Evolutionary conservation across 2,888 invertebrate genomes (phyloP), one percentile per base, ranked within the genome.

Genomic region (Pyralis farinalis): DNA sequence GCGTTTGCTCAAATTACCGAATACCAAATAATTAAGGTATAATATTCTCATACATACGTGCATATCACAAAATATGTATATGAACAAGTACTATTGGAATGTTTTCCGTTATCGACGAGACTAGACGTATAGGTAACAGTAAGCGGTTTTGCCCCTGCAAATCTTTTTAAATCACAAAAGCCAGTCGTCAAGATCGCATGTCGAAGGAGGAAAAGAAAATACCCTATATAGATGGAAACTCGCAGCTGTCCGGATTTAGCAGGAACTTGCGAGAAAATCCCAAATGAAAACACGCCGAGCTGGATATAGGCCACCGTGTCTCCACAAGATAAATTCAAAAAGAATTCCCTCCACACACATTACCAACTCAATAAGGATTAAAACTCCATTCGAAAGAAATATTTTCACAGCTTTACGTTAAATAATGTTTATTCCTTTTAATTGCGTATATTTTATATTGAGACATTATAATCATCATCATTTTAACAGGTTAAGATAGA

Each of bases 111-210:
- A 77, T 72, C 64, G 63, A 53, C 46, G 60, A 58, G 60, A 64
- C 58, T 61, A 53, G 55, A 48, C 55, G 58, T 54, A 54, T 58
- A 63, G 63, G 68, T 58, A 65, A 59, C 65, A 54, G 58, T 83
- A 84, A 84, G 83, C 83, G 79, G 76, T 73, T 83, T 84, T 81
- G 67, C 71, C 53, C 64, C 53, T 58, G 73, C 66, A 82, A 85
- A 87, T 85, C 84, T 85, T 86, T 86, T 85, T 82, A 86, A 86
- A 86, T 82, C 84, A 79, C 82, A 84, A 86, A 84, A 87, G 78
- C 80, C 71, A 84, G 78, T 80, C 75, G 73, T 80, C 77, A 82
- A 79, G 84, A 85, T 85, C 83, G 70, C 67, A 73, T 78, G 78
- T 80, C 64, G 77, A 72, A 71, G 60, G 68, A 72, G 77, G 78